Evolutionary conservation across 2,797 vertebrate genomes (phyloP).

Genomic region (Thalassophryne amazonica): DNA sequence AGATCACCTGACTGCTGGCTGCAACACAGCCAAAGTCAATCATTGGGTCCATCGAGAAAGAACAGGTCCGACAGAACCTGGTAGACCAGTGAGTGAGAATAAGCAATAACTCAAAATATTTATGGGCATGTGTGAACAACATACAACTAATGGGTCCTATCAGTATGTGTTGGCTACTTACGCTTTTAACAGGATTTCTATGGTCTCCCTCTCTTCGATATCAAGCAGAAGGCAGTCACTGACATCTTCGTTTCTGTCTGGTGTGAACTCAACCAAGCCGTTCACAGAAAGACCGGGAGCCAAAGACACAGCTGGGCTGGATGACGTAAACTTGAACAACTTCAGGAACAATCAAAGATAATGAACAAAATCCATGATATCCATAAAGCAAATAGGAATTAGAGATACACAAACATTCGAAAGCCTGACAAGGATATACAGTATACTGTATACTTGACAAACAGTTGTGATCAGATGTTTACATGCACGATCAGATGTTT

Average conservation of each 20-base stretch:
- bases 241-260: slow-evolving; percentile 65
- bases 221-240: slow-evolving; percentile 72
- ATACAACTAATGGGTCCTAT: not conserved
- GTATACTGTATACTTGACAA: no score
- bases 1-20: slow-evolving; percentile 76
- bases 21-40: slow-evolving; percentile 83
- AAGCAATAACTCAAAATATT: not conserved
- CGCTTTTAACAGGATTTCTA: slow-evolving; percentile 79
- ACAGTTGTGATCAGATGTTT: no score
- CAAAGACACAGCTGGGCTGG: slow-evolving; percentile 55
- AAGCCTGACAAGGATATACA: no score
- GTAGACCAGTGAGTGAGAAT: slow-evolving; percentile 18
- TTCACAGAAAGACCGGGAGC: slow-evolving; percentile 79
- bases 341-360: slow-evolving; percentile 14
- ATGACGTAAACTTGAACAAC: slow-evolving; percentile 77
- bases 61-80: slow-evolving; percentile 76
- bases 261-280: slow-evolving; percentile 78
- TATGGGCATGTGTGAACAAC: not conserved
- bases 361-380: not conserved
- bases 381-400: no score
- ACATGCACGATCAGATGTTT: no score
- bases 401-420: no score
- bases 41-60: slow-evolving; percentile 68
- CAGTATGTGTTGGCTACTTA: slow-evolving; percentile 49
- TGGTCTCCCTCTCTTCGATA: slow-evolving; percentile 58